A percentile compares a stretch with the other conserved stretches of the same genome.
phyloP scores from a whole-genome alignment of 2,797 vertebrate species.

The Falco columbarius region DNA sequence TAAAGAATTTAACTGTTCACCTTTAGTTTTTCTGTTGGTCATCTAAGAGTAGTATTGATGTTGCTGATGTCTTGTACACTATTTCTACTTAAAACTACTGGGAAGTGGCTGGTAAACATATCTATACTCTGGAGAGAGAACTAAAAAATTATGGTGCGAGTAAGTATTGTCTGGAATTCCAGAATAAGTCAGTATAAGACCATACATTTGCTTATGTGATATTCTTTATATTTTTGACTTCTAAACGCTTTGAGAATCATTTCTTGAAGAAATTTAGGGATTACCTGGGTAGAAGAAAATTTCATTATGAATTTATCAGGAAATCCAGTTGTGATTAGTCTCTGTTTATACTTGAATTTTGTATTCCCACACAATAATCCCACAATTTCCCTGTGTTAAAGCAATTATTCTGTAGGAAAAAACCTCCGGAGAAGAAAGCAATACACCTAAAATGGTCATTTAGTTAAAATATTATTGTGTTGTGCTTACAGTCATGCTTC shows the following conservation, averaged over 20 bases:
- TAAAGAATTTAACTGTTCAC: not conserved
- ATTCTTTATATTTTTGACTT: not conserved
- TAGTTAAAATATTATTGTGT: not conserved
- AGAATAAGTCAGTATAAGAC: not conserved
- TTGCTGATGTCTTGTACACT: not conserved
- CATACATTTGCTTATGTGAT: not conserved
- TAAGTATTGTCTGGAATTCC: not conserved
- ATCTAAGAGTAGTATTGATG: not conserved
- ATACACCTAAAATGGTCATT: not conserved
- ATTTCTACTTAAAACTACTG: not conserved
- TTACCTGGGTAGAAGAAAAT: not conserved
- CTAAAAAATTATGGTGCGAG: not conserved
- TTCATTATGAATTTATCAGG: not conserved
- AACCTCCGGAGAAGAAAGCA: not conserved
- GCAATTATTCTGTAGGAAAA: not conserved
- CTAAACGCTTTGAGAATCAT: not conserved
- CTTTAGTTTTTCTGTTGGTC: not conserved
- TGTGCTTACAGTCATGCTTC: not conserved
- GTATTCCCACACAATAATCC: not conserved
- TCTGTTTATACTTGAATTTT: not conserved
- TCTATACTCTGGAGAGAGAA: not conserved
- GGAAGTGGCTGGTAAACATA: not conserved
- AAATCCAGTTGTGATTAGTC: not conserved
- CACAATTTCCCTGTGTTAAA: not conserved
- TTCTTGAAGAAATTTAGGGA: not conserved